Evolutionary conservation across 2,888 invertebrate genomes (phyloP), one percentile per base, ranked within the genome.

Genomic region (Priocnemis perturbator): DNA sequence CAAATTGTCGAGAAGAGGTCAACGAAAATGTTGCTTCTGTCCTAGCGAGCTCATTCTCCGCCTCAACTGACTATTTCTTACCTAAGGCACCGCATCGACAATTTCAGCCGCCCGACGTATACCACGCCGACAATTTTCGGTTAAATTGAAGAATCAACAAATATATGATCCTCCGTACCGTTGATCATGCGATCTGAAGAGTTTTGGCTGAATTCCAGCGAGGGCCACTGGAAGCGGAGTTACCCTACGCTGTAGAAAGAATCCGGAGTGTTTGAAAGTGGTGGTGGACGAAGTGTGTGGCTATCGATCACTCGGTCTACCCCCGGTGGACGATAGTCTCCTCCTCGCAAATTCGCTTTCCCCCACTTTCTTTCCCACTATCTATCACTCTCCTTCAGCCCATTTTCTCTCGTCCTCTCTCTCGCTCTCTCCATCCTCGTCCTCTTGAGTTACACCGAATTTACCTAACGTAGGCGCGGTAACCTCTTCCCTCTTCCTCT

Each of bases 401-500:
- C 37, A 64, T 57, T 60, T 58, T 68, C 67, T 60, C 61, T 44
- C 67, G 56, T 67, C 69, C 72, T 23, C 56, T 73, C 64, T 60
- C 68, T 59, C 67, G 60, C 82, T 74, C 68, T 77, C 69, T 78
- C 69, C 71, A 76, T 73, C 75, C 85, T 79, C 85, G 84, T 82
- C 82, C 84, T 84, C 80, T 78, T 74, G 78, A 79, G 85, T 85
- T 85, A 85, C 81, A 83, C 80, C 79, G 82, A 88, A 88, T 88
- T 88, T 88, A 86, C 86, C 86, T 88, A 88, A 85, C 86, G 82
- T 83, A 86, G 84, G 81, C 85, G 77, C 84, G 79, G 79, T 78
- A 64, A 67, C 60, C 73, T 69, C 78, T 73, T 58, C 72, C 76
- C 69, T 74, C 68, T 75, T 69, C 60, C 63, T 69, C 70, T 55